These are phyloP conservation scores for Campoletis sonorensis DNA, from an alignment of 1,140 invertebrate species.

Conservation along the genomic window DNA sequence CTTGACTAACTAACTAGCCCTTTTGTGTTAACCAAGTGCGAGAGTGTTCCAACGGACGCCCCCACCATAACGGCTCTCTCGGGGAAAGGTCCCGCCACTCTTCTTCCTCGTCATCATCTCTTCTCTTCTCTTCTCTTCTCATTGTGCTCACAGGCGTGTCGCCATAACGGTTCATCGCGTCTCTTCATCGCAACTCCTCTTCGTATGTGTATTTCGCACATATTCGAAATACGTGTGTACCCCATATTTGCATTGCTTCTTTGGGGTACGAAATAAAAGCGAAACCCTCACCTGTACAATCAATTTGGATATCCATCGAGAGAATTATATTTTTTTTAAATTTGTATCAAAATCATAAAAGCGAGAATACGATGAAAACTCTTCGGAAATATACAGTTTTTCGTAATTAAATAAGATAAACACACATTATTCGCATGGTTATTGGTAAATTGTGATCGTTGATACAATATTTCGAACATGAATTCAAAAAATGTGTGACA, in stretches of 20 bases:
- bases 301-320: too few species aligned
- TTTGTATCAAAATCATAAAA: background rate
- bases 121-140: conserved; percentile 35
- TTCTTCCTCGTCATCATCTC: conserved; percentile 41
- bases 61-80: conserved; percentile 44
- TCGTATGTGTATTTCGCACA: background rate
- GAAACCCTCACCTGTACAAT: background rate
- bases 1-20: conserved; percentile 56
- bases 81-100: conserved; percentile 45
- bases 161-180: conserved; percentile 38
- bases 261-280: background rate
- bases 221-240: background rate
- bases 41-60: conserved; percentile 39
- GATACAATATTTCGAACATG: too few species aligned
- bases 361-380: too few species aligned
- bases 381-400: too few species aligned
- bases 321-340: background rate
- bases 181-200: background rate
- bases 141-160: conserved; percentile 33
- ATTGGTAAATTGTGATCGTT: too few species aligned
- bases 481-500: too few species aligned
- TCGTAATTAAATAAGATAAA: too few species aligned
- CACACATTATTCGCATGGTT: too few species aligned
- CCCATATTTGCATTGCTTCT: conserved; percentile 40
- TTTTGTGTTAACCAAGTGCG: conserved; percentile 3